phyloP scores from a whole-genome alignment of 2,797 vertebrate genomes.

The Macropus fuliginosus region DNA sequence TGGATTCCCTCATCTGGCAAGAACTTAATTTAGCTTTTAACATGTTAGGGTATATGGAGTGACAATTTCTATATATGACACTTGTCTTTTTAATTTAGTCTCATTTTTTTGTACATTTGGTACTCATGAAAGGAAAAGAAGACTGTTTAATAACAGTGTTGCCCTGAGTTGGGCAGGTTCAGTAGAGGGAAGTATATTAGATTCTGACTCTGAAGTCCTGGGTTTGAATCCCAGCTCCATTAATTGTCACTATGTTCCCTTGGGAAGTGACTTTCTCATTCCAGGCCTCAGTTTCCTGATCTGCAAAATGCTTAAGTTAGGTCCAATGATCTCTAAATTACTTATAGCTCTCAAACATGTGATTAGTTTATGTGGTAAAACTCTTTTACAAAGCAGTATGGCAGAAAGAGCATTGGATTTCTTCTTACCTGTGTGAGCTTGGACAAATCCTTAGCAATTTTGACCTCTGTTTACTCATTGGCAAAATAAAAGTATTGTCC shows the following conservation, averaged over 20 bases:
- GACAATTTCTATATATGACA: neutral
- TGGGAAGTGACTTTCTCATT: neutral
- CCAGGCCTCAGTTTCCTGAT: neutral
- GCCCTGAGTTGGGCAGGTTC: neutral
- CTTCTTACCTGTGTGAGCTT: neutral
- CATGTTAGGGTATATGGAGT: neutral
- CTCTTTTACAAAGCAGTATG: neutral
- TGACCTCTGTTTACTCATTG: neutral
- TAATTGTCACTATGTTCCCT: neutral
- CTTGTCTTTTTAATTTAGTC: slow-evolving; percentile 3
- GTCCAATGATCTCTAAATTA: neutral
- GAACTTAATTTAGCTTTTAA: neutral
- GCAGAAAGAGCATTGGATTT: neutral
- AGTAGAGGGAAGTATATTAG: neutral
- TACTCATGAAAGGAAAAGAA: slow-evolving; percentile 44
- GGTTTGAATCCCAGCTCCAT: neutral
- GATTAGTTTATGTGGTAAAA: neutral
- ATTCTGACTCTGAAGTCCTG: neutral
- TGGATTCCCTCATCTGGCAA: neutral
- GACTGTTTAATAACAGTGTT: neutral
- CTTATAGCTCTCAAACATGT: neutral
- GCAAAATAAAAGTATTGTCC: neutral
- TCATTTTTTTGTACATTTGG: slow-evolving; percentile 15
- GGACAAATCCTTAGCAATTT: neutral
- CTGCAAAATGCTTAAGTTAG: neutral